phyloP scores from a whole-genome alignment of 1,140 invertebrate species.

The Microplitis demolitor region DNA sequence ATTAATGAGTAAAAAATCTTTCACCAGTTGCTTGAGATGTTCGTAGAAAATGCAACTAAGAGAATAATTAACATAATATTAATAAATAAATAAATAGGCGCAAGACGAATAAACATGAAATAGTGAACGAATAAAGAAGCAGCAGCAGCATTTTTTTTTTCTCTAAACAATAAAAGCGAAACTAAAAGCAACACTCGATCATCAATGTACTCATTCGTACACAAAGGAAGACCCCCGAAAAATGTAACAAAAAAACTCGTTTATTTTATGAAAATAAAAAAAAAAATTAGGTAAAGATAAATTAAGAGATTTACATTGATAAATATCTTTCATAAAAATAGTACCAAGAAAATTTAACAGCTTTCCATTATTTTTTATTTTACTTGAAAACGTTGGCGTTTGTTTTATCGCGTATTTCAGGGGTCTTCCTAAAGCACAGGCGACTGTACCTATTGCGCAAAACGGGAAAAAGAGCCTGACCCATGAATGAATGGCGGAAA shows the following conservation, averaged over 20 bases:
- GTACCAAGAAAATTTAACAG: not conserved
- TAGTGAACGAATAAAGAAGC: too few relatives aligned
- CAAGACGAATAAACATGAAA: too few relatives aligned
- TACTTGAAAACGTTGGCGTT: not conserved
- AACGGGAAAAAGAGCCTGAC: slow-evolving; percentile 63
- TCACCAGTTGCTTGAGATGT: too few relatives aligned
- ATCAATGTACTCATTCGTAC: slow-evolving; percentile 41
- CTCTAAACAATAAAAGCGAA: not conserved
- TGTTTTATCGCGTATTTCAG: slow-evolving; percentile 32
- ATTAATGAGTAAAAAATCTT: too few relatives aligned
- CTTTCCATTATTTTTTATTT: not conserved
- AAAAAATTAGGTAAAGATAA: not conserved
- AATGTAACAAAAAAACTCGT: slow-evolving; percentile 6
- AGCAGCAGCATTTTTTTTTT: not conserved
- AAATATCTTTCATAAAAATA: too few relatives aligned
- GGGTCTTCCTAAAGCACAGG: slow-evolving; percentile 37
- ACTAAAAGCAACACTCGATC: slow-evolving; percentile 28
- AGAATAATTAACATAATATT: too few relatives aligned
- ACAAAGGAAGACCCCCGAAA: slow-evolving; percentile 43
- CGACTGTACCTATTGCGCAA: slow-evolving; percentile 61
- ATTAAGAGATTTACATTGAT: too few relatives aligned
- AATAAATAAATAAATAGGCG: too few relatives aligned
- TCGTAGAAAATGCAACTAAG: too few relatives aligned
- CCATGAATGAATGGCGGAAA: slow-evolving; percentile 63
- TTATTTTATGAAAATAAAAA: not conserved